Conservation (phyloP, 1,140 invertebrate species). For the Psix sp. region DNA sequence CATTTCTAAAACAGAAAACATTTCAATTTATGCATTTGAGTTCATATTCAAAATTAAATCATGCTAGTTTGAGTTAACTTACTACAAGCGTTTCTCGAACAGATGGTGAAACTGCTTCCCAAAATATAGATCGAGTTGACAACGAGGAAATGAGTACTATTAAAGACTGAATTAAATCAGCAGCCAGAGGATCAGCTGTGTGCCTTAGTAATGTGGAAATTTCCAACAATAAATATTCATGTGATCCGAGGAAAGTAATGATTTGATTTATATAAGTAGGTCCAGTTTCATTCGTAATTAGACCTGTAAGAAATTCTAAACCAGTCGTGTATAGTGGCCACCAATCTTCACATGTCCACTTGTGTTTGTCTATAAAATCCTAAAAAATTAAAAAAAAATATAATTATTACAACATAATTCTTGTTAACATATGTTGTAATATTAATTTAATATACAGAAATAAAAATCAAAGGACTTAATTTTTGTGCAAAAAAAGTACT, state of each 20-base stretch:
- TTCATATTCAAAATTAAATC: not conserved
- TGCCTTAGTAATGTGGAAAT: slow-evolving; percentile 71
- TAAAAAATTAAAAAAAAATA: slow-evolving; percentile 21
- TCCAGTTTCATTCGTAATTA: slow-evolving; percentile 63
- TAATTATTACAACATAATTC: too few species aligned
- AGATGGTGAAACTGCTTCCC: slow-evolving; percentile 67
- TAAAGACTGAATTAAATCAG: slow-evolving; percentile 74
- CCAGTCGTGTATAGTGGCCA: slow-evolving; percentile 73
- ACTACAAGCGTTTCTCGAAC: slow-evolving; percentile 72
- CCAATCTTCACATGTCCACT: slow-evolving; percentile 75
- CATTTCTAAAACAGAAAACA: slow-evolving; percentile 68
- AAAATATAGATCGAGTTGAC: slow-evolving; percentile 66
- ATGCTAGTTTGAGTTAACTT: slow-evolving; percentile 19
- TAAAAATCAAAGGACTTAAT: too few species aligned
- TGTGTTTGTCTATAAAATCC: slow-evolving; percentile 60
- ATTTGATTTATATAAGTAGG: slow-evolving; percentile 64
- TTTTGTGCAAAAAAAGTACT: too few species aligned
- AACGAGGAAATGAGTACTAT: slow-evolving; percentile 71
- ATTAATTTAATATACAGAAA: too few species aligned
- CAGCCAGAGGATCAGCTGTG: slow-evolving; percentile 71
- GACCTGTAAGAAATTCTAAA: slow-evolving; percentile 70
- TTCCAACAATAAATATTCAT: slow-evolving; percentile 72
- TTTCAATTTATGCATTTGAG: not conserved
- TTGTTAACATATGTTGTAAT: too few species aligned
- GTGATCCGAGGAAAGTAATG: slow-evolving; percentile 68